Percentiles rank a stretch among this genome's conserved stretches.
Conservation (phyloP, 2,797 vertebrate genomes). For the Eidolon dupreanum region DNA sequence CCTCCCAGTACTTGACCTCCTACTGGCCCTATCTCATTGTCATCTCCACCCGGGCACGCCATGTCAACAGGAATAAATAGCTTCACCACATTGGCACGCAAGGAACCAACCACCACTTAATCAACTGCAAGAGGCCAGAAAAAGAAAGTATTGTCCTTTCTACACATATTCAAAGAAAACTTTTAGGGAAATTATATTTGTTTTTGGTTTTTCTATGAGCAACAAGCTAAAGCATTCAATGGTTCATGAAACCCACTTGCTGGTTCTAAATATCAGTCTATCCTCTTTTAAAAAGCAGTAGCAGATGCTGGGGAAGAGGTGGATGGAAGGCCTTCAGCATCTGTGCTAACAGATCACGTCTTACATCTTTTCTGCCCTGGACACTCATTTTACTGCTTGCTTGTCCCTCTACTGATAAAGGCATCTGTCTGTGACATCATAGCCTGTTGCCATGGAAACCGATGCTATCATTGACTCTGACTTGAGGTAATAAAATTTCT, state of each 20-base stretch:
- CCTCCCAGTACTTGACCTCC: neutral
- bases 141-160: neutral
- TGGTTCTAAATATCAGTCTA: slow-evolving; percentile 25
- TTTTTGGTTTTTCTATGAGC: neutral
- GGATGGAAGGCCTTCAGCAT: neutral
- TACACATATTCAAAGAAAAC: slow-evolving; percentile 20
- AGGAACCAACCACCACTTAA: neutral
- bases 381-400: neutral
- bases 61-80: neutral
- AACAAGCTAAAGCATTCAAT: slow-evolving; percentile 21
- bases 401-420: neutral
- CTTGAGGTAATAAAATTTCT: neutral
- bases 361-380: neutral
- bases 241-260: slow-evolving; percentile 11
- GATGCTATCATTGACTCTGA: slow-evolving; percentile 6
- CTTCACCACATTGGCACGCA: neutral
- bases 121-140: neutral
- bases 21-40: neutral
- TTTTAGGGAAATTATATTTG: neutral
- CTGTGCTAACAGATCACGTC: neutral
- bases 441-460: neutral
- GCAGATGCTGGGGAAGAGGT: neutral
- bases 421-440: slow-evolving; percentile 38
- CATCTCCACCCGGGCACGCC: neutral
- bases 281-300: slow-evolving; percentile 38